These are phyloP conservation scores for Orgyia antiqua DNA, from an alignment of 2,888 invertebrate species.

Conservation along the genomic window DNA sequence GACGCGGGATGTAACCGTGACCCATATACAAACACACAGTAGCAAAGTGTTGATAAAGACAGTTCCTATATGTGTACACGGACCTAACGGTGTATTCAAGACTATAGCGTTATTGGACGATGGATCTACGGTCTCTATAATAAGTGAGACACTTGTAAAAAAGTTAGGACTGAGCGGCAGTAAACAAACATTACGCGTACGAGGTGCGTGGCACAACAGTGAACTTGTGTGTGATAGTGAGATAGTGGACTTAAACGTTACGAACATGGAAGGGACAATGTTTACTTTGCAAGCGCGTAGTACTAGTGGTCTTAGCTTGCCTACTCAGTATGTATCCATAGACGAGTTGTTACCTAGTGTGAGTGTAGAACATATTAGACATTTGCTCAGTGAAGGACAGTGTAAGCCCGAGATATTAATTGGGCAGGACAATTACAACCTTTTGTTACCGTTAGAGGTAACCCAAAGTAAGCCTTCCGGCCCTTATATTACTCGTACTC, in stretches of 20 bases:
- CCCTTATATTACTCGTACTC: not conserved
- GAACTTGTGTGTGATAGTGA: not conserved
- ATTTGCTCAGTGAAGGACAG: no score
- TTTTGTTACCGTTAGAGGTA: slow-evolving; percentile 3
- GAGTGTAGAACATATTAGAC: no score
- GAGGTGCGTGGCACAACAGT: not conserved
- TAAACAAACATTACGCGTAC: not conserved
- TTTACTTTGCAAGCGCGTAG: not conserved
- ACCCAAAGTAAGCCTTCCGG: no score
- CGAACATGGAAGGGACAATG: not conserved
- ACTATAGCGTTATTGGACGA: slow-evolving; percentile 1
- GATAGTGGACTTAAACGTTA: not conserved
- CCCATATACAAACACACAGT: not conserved
- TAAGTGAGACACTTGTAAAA: not conserved
- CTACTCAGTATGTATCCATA: no score
- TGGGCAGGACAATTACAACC: slow-evolving; percentile 4
- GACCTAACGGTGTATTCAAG: not conserved
- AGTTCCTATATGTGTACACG: not conserved
- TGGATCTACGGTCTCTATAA: not conserved
- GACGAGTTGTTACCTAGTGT: no score
- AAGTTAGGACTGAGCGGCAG: not conserved
- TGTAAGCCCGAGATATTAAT: slow-evolving; percentile 4
- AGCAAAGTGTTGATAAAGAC: not conserved
- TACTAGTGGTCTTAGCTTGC: not conserved
- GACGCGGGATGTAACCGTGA: not conserved